Conservation (phyloP, 2,113 vertebrate genomes). For the Micromys minutus region DNA sequence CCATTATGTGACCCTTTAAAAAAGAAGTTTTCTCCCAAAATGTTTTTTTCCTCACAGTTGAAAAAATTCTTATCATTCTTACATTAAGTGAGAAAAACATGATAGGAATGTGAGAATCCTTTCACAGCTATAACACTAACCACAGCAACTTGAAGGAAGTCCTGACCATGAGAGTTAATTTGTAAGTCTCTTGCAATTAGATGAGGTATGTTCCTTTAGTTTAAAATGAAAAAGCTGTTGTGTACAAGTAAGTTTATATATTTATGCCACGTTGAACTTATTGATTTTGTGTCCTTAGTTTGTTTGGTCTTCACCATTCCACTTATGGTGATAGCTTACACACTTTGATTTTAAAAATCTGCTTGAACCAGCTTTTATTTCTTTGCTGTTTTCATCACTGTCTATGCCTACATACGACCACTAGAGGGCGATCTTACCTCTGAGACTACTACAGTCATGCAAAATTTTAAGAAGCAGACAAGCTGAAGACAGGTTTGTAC, state of each 20-base stretch:
- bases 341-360: neutral
- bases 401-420: slow-evolving; percentile 34
- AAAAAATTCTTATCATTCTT: neutral
- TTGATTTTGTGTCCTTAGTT: neutral
- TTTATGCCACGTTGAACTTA: neutral
- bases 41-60: slow-evolving; percentile 35
- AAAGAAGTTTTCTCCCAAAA: neutral
- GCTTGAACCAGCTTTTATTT: slow-evolving; percentile 7
- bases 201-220: neutral
- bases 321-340: neutral
- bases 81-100: slow-evolving; percentile 34
- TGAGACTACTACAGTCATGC: neutral
- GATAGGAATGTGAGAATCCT: neutral
- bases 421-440: slow-evolving; percentile 77
- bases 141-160: neutral
- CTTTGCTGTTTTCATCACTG: neutral
- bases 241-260: neutral
- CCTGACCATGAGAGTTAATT: neutral
- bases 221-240: neutral
- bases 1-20: neutral
- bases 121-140: neutral
- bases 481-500: neutral
- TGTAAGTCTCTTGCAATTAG: slow-evolving; percentile 21
- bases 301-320: neutral
- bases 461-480: neutral